A percentile compares a stretch with the other conserved stretches of the same genome.
Evolutionary conservation across 2,797 vertebrate genomes (phyloP).

Genomic region (Channa striata): DNA sequence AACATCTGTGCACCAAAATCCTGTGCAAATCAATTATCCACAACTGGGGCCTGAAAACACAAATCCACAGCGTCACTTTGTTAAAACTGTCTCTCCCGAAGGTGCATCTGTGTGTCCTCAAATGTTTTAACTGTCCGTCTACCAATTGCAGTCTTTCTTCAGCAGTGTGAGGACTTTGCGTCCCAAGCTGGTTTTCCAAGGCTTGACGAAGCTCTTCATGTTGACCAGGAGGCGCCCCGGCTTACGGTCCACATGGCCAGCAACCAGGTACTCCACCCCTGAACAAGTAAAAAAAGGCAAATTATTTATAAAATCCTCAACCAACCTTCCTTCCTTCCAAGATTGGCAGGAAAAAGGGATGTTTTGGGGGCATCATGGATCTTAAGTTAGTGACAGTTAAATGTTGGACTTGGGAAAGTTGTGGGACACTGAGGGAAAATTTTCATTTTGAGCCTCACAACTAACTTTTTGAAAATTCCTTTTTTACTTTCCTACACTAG

Average conservation of each 20-base stretch:
- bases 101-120: conserved; percentile 21
- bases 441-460: too few relatives aligned
- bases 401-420: too few relatives aligned
- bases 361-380: too few relatives aligned
- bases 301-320: too few relatives aligned
- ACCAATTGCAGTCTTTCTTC: conserved; percentile 91
- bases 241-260: conserved; percentile 91
- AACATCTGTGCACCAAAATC: conserved; percentile 20
- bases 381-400: too few relatives aligned
- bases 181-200: conserved; percentile 92
- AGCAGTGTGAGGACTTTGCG: conserved; percentile 92
- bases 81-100: conserved; percentile 42
- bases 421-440: too few relatives aligned
- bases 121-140: conserved; percentile 9
- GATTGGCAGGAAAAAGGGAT: too few relatives aligned
- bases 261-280: conserved; percentile 95
- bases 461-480: too few relatives aligned
- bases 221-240: conserved; percentile 92
- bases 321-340: too few relatives aligned
- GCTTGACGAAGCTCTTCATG: conserved; percentile 98
- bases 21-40: conserved; percentile 38
- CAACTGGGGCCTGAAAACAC: conserved; percentile 63
- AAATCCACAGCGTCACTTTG: conserved; percentile 51
- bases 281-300: too few relatives aligned
- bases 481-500: too few relatives aligned